phyloP scores from a whole-genome alignment of 2,888 invertebrate genomes.

The Apodemia hepburni region DNA sequence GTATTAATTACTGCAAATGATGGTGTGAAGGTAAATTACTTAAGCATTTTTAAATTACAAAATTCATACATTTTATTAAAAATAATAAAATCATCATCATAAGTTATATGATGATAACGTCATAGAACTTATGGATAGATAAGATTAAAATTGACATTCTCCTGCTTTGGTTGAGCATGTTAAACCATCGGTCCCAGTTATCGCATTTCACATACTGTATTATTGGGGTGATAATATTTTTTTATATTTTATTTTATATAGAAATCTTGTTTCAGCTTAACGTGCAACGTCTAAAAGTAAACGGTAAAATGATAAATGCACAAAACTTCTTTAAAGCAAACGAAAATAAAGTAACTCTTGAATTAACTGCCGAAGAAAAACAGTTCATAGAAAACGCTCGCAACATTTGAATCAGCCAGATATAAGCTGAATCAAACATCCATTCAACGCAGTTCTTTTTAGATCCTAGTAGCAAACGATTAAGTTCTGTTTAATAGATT shows the following conservation, averaged over 20 bases:
- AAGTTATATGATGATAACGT: no score
- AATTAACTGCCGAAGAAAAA: conserved; percentile 87
- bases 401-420: conserved; percentile 82
- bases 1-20: conserved; percentile 91
- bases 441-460: no score
- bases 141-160: no score
- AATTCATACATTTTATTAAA: background rate
- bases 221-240: no score
- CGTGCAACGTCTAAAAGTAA: conserved; percentile 87
- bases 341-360: conserved; percentile 76
- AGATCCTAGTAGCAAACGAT: no score
- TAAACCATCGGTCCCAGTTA: no score
- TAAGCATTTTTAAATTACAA: background rate
- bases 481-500: no score
- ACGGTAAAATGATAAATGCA: conserved; percentile 90
- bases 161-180: no score
- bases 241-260: no score
- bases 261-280: conserved; percentile 80
- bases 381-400: conserved; percentile 82
- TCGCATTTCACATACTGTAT: no score
- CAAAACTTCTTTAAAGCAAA: conserved; percentile 86
- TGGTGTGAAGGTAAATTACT: conserved; percentile 81
- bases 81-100: background rate
- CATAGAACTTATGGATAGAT: no score
- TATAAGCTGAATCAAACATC: no score